Base-by-base conservation (phyloP, 2,888 invertebrate species). In the Girardia tigrina region DNA sequence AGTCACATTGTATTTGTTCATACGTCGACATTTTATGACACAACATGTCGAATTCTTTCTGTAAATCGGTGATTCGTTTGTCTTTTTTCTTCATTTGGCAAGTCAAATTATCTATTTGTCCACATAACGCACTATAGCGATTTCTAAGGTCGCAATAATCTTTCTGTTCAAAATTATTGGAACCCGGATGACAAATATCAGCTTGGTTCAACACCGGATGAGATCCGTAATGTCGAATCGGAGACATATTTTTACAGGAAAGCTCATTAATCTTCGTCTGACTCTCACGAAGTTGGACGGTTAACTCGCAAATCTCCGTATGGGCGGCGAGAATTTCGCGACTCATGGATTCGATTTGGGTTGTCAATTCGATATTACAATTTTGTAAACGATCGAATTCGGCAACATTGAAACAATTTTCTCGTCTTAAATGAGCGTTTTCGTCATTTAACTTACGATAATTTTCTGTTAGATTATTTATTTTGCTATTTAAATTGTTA, bases 1-100 rank as follows among this genome's bases (percentile, higher is more conserved):
- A 56, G 23, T 56, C 56, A 56, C 56, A 56, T 16, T 56, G 56
- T 20, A 56, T 56, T n/a, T 56, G 56, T 56, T 56, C 56, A n/a
- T 56, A 56, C n/a, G n/a, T 56, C 56, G 56, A 56, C 23, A 56
- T 2, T 20, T 56, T 56, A 12, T n/a, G 56, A 56, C 56, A 56
- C n/a, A 56, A 2, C 4, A 56, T 12, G n/a, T 56, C 56, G 6
- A 20, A 20, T 16, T 56, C 56, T 56, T 56, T 56, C n/a, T 56
- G 56, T 2, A 56, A 8, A 20, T 56, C 56, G 20, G 23, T 56
- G n/a, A 56, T 56, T 56, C 56, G 56, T 56, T 56, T 56, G 23
- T 56, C 56, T 56, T 56, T 56, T 23, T 56, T 56, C 23, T 56
- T 56, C 56, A 56, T 6, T 56, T 56, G 56, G 23, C 23, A 20